Percentiles rank a stretch among this genome's conserved stretches.
These are phyloP conservation scores for Phlogophora meticulosa DNA, from an alignment of 2,888 invertebrate genomes.

Conservation along the genomic window DNA sequence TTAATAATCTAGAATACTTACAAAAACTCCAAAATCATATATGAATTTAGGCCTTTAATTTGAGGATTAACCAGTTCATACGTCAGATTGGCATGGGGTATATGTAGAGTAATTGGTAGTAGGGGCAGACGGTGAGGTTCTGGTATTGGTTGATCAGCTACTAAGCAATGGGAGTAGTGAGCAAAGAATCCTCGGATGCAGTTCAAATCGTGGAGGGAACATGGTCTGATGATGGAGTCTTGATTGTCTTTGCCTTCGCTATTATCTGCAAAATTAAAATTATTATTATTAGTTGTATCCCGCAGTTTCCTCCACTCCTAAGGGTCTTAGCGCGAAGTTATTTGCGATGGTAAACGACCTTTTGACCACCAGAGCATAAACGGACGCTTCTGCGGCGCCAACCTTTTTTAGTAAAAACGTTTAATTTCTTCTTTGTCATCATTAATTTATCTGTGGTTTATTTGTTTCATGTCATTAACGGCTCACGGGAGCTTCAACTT, in stretches of 20 bases:
- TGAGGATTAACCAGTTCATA: constrained; percentile 17
- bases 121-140: constrained; percentile 52
- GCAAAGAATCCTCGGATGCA: constrained; percentile 62
- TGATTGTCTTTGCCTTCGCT: neutral
- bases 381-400: too few relatives aligned
- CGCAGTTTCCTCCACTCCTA: too few relatives aligned
- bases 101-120: constrained; percentile 3
- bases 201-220: constrained; percentile 53
- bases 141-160: constrained; percentile 48
- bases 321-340: too few relatives aligned
- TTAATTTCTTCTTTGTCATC: too few relatives aligned
- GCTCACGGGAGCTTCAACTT: too few relatives aligned
- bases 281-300: neutral
- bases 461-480: too few relatives aligned
- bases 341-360: too few relatives aligned
- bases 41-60: constrained; percentile 36
- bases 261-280: neutral
- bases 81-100: constrained; percentile 37
- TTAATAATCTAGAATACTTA: constrained; percentile 23
- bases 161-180: constrained; percentile 54
- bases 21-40: constrained; percentile 40
- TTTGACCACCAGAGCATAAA: too few relatives aligned
- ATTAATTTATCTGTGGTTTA: too few relatives aligned
- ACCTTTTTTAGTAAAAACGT: too few relatives aligned
- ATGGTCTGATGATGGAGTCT: constrained; percentile 54